Evolutionary conservation across 2,888 invertebrate species (phyloP), one percentile per base, ranked within the genome.

Genomic region (Fissipunctia ypsillon): DNA sequence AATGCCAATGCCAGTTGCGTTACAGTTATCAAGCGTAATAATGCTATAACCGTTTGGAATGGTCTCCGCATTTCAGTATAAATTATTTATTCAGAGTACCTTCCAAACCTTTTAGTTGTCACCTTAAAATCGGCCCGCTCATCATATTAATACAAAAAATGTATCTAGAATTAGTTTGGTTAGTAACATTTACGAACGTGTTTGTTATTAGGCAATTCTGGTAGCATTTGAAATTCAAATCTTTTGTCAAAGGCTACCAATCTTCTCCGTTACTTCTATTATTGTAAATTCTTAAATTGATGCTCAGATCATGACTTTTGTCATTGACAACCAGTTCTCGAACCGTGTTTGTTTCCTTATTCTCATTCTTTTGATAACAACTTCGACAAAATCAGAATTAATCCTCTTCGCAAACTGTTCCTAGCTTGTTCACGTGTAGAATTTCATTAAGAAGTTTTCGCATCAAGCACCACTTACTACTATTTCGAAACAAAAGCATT

Each of bases 1-100:
- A 89, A 86, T 86, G 83, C 88, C 86, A 85, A 78, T 84, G 79
- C 83, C 83, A 87, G 76, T 82, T 78, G 41, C 75, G 82, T 80
- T 84, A 77, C 69, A 75, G 81, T 76, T 81, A 79, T 79, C 73
- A 76, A 66, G 69, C 70, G 66, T 69, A 81, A 79, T 84, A 81
- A 81, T 81, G 71, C 69, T 68, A 78, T 83, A 74, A 69, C 68
- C 12, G 52, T 63, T 80, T 69, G 56, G 22, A 80, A 73, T 77
- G 31, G 45, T 70, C 71, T 67, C 70, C 54, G 68, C 45, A 75
- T 73, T 69, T 64, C 73, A 64, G 57, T 59, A 56, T 45, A 52
- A 65, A 73, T 81, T 43, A 45, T 56, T 3, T 41, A 41, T 48
- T 54, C 16, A 16, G 41, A 69, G 16, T 57, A 14, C n/a, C 52